These are phyloP conservation scores for Schlechtendalia chinensis DNA, from an alignment of 1,140 invertebrate genomes.

Conservation along the genomic window DNA sequence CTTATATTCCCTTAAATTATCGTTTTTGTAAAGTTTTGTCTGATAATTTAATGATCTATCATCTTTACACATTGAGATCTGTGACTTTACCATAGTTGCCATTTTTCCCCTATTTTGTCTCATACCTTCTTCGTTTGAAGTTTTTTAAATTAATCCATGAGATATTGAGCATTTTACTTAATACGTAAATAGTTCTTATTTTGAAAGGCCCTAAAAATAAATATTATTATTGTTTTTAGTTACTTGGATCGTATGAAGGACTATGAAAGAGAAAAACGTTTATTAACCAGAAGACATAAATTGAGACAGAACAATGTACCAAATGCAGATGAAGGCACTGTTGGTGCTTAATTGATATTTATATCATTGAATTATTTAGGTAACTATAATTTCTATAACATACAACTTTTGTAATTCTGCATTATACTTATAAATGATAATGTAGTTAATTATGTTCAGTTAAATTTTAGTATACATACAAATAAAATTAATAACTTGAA, in stretches of 20 bases:
- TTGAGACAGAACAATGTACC: constrained; percentile 4
- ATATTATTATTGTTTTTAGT: constrained; percentile 11
- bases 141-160: too few relatives aligned
- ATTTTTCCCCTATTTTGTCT: too few relatives aligned
- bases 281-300: constrained; percentile 42
- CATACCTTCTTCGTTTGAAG: too few relatives aligned
- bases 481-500: background rate
- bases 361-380: constrained; percentile 36
- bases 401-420: background rate
- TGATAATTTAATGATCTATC: too few relatives aligned
- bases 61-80: too few relatives aligned
- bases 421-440: background rate
- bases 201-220: too few relatives aligned
- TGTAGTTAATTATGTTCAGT: background rate
- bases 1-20: too few relatives aligned
- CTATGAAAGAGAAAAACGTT: constrained; percentile 45
- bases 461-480: background rate
- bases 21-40: too few relatives aligned
- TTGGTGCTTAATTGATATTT: constrained; percentile 32
- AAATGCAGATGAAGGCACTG: constrained; percentile 42
- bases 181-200: too few relatives aligned
- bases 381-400: constrained; percentile 23
- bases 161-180: too few relatives aligned
- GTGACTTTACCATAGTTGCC: too few relatives aligned
- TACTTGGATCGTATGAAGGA: constrained; percentile 46